These are phyloP conservation scores for Drosophila hamatofila DNA, from an alignment of 2,888 invertebrate genomes.

Conservation along the genomic window DNA sequence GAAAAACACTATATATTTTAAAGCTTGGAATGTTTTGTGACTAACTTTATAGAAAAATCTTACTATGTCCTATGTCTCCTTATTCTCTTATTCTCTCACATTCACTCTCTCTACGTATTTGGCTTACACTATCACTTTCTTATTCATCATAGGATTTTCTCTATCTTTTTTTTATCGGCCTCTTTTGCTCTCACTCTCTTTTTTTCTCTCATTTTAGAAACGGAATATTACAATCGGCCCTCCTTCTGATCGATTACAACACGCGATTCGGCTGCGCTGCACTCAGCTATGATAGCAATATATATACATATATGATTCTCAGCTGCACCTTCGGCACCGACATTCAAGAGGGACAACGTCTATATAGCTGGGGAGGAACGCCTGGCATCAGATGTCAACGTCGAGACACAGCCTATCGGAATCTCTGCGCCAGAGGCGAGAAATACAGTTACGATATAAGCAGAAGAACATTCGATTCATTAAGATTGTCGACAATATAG, in stretches of 20 bases:
- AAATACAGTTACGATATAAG: conserved; percentile 10
- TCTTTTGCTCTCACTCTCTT: neutral
- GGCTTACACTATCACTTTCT: no score
- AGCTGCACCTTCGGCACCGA: conserved; percentile 46
- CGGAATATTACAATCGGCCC: neutral
- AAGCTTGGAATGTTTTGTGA: no score
- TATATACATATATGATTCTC: conserved; percentile 10
- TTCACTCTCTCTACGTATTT: no score
- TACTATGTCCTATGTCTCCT: no score
- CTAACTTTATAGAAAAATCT: no score
- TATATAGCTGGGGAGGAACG: conserved; percentile 34
- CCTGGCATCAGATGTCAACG: conserved; percentile 22
- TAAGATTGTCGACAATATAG: neutral
- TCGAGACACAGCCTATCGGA: conserved; percentile 21
- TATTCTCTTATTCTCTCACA: no score
- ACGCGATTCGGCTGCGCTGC: conserved; percentile 41
- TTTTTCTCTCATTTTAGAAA: conserved; percentile 11
- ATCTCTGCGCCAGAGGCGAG: conserved; percentile 37
- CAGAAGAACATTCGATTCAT: neutral
- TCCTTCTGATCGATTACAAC: conserved; percentile 47
- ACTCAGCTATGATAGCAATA: neutral
- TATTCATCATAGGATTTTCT: neutral
- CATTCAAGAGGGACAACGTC: conserved; percentile 7
- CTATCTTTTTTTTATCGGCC: neutral
- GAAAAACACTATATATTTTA: no score